Conservation (phyloP, 2,888 invertebrate species). For the Autographa gamma region DNA sequence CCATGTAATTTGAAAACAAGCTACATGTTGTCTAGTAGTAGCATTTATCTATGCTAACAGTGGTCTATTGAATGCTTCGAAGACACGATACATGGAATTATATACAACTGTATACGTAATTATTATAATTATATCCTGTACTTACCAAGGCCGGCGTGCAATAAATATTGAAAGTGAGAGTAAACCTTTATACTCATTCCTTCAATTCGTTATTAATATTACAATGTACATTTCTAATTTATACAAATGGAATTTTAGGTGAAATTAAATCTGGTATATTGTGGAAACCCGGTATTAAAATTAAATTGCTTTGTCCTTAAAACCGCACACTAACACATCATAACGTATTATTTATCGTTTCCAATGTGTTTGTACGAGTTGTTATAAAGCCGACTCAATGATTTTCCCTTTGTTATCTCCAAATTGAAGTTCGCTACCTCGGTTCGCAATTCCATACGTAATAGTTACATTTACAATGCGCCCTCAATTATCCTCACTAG, state of each 20-base stretch:
- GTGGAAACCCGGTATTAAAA: conserved; percentile 7
- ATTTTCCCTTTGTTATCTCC: conserved; percentile 61
- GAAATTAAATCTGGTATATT: conserved; percentile 2
- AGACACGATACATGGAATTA: conserved; percentile 37
- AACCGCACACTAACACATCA: conserved; percentile 31
- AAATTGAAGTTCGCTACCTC: conserved; percentile 56
- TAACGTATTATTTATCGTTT: conserved; percentile 41
- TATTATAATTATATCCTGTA: conserved; percentile 51
- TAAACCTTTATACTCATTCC: conserved; percentile 25
- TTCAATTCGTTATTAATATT: conserved; percentile 9
- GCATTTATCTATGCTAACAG: conserved; percentile 20
- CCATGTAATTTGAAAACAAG: conserved; percentile 19
- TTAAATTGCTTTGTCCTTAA: conserved; percentile 30
- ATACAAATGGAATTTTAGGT: conserved; percentile 13
- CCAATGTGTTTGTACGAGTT: conserved; percentile 36
- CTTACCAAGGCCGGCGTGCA: conserved; percentile 45
- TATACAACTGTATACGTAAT: conserved; percentile 29
- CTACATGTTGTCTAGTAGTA: conserved; percentile 5
- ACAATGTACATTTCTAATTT: background rate
- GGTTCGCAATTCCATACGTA: conserved; percentile 31
- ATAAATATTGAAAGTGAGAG: conserved; percentile 49
- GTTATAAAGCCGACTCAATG: conserved; percentile 47
- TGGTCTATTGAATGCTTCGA: conserved; percentile 19
- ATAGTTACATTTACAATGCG: conserved; percentile 47
- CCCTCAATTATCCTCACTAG: conserved; percentile 48